phyloP scores from a whole-genome alignment of 2,113 vertebrate species.

The Anolis sagrei region DNA sequence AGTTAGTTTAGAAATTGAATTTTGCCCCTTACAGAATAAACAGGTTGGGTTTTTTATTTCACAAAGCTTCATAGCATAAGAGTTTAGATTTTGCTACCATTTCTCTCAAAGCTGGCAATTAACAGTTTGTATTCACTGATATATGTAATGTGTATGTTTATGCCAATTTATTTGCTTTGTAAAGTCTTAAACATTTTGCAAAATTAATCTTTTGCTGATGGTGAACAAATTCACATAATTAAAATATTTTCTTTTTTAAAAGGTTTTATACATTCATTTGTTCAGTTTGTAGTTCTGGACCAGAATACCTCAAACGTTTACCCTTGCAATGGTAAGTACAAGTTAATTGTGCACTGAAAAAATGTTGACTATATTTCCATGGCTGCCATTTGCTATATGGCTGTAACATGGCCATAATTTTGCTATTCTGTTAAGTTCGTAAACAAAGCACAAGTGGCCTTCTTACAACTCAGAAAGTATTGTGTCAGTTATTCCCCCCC shows the following conservation, averaged over 20 bases:
- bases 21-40: background rate
- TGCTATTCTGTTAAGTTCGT: background rate
- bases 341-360: background rate
- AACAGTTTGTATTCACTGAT: background rate
- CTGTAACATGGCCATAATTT: background rate
- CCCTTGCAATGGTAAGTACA: slow-evolving; percentile 91
- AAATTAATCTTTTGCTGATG: slow-evolving; percentile 1
- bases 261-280: slow-evolving; percentile 99
- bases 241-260: slow-evolving; percentile 39
- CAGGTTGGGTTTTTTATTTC: background rate
- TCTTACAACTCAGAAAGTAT: background rate
- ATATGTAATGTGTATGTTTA: background rate
- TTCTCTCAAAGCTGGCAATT: background rate
- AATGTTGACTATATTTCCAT: background rate
- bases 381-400: background rate
- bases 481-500: background rate
- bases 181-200: slow-evolving; percentile 20
- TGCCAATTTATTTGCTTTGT: slow-evolving; percentile 11
- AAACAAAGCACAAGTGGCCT: background rate
- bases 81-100: background rate
- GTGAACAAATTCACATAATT: background rate
- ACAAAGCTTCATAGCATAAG: background rate
- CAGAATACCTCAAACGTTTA: slow-evolving; percentile 97
- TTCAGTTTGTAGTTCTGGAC: slow-evolving; percentile 97
- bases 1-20: background rate